Evolutionary conservation across 2,113 vertebrate species (phyloP).

Genomic region (Microtus richardsoni): DNA sequence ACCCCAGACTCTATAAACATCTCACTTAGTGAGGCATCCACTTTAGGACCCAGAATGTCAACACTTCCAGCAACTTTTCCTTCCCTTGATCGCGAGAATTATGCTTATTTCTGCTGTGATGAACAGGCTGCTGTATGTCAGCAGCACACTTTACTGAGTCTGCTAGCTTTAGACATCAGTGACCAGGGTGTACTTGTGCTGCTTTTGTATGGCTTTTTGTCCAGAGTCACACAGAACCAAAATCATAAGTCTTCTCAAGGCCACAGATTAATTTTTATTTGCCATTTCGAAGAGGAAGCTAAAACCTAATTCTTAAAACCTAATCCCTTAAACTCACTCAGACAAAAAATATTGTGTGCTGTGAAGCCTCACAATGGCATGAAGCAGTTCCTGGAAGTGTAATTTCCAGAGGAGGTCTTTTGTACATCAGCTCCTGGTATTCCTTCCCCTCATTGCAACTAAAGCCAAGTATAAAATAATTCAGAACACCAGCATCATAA

Average conservation of each 20-base stretch:
- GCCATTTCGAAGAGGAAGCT: not conserved
- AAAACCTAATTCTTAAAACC: not conserved
- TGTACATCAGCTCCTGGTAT: not conserved
- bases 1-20: not conserved
- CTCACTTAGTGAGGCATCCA: not conserved
- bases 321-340: not conserved
- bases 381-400: too few relatives aligned
- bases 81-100: not conserved
- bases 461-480: conserved; percentile 6
- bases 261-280: not conserved
- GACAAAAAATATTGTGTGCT: not conserved
- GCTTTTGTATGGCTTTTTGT: not conserved
- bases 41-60: conserved; percentile 4
- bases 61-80: not conserved
- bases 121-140: not conserved
- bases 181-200: not conserved
- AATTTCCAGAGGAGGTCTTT: not conserved
- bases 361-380: not conserved
- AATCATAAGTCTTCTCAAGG: not conserved
- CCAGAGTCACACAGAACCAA: not conserved
- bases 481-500: not conserved
- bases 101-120: conserved; percentile 33
- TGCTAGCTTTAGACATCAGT: not conserved
- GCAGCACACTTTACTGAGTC: not conserved
- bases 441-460: not conserved